phyloP scores from a whole-genome alignment of 2,888 invertebrate species.

The Physocephala rufipes region DNA sequence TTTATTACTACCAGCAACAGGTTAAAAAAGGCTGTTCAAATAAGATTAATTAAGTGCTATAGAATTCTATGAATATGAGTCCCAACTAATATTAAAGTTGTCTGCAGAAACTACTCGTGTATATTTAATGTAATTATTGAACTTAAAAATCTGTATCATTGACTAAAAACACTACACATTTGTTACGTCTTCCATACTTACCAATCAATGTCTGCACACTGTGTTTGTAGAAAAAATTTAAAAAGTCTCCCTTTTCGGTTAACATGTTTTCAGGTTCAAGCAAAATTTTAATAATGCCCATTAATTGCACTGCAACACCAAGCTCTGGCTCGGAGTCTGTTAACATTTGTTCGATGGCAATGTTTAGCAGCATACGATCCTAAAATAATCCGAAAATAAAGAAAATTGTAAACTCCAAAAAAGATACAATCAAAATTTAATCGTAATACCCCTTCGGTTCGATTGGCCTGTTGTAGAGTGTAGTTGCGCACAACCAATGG shows the following conservation, averaged over 20 bases:
- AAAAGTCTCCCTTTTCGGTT: constrained; percentile 97
- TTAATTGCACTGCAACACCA: constrained; percentile 96
- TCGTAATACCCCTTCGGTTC: constrained; percentile 76
- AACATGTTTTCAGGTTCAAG: constrained; percentile 99
- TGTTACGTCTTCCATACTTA: constrained; percentile 67
- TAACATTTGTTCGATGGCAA: constrained; percentile 98
- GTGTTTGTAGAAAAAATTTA: constrained; percentile 98
- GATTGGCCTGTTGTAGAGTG: constrained; percentile 88
- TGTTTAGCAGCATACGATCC: constrained; percentile 94
- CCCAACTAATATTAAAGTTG: too few species aligned
- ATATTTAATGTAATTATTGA: too few species aligned
- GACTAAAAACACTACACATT: too few species aligned
- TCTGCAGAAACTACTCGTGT: too few species aligned
- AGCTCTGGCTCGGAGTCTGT: constrained; percentile 96
- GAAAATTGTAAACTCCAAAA: constrained; percentile 12
- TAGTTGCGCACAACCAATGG: constrained; percentile 97
- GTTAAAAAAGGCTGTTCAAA: too few species aligned
- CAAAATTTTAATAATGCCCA: constrained; percentile 91
- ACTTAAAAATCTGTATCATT: too few species aligned
- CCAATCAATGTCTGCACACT: constrained; percentile 96
- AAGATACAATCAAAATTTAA: constrained; percentile 13
- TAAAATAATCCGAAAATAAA: constrained; percentile 58
- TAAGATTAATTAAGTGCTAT: too few species aligned
- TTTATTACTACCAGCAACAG: too few species aligned
- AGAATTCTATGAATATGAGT: too few species aligned